These are phyloP conservation scores for Chaetodon trifascialis DNA, from an alignment of 2,113 vertebrate genomes.

Conservation along the genomic window DNA sequence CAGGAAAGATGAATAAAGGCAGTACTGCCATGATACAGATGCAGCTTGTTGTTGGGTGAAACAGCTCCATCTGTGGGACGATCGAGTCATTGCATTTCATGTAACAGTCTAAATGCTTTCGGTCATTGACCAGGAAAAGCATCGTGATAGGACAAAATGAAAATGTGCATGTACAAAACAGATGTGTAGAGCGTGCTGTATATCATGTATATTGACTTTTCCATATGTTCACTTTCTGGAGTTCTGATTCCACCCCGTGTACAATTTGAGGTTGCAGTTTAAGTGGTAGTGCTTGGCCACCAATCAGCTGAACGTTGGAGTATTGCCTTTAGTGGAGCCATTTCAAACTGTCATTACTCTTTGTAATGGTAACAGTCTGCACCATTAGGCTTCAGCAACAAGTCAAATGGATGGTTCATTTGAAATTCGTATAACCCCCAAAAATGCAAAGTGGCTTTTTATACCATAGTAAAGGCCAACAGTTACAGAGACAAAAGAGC, in stretches of 20 bases:
- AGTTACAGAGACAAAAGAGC: slow-evolving; percentile 59
- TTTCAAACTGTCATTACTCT: slow-evolving; percentile 67
- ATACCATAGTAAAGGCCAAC: slow-evolving; percentile 55
- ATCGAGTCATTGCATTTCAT: not conserved
- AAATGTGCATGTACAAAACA: not conserved
- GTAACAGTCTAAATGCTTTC: not conserved
- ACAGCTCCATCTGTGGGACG: not conserved
- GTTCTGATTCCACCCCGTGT: not conserved
- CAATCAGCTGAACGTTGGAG: slow-evolving; percentile 59
- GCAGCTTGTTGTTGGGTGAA: slow-evolving; percentile 25
- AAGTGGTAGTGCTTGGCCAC: slow-evolving; percentile 50
- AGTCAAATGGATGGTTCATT: slow-evolving; percentile 60
- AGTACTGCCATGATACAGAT: not conserved
- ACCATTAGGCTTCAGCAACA: slow-evolving; percentile 64
- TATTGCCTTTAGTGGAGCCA: slow-evolving; percentile 60
- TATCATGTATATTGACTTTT: not conserved
- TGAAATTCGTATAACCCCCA: slow-evolving; percentile 32
- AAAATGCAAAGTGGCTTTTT: slow-evolving; percentile 60
- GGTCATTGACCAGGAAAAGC: not conserved
- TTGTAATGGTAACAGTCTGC: slow-evolving; percentile 67
- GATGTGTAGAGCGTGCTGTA: not conserved
- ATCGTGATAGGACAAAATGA: not conserved
- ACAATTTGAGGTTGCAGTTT: slow-evolving; percentile 32
- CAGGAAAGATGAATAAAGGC: not conserved
- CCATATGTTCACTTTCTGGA: not conserved